Base-by-base conservation (phyloP, 1,140 invertebrate genomes). In the Thaumatotibia leucotreta region DNA sequence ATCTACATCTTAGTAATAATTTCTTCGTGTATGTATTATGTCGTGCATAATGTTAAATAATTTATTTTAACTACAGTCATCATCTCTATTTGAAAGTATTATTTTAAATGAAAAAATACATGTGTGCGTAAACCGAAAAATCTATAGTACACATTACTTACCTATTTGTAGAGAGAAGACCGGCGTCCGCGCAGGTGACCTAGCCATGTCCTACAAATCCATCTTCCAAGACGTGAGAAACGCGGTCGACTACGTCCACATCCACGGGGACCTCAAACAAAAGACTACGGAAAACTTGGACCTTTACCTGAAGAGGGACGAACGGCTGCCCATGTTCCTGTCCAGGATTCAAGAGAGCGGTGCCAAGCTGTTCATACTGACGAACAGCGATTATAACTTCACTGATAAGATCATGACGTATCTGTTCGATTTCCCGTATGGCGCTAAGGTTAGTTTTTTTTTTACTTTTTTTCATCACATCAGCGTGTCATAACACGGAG, bases 191-290 rank as follows among this genome's bases (percentile, higher is more conserved):
- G 95, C 94, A 79, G 97, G 97, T 1, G 97, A 99, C 79, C 92
- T 99, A 22, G 96, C 96, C 33, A 99, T 99, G 97, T 98, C 97
- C n/a, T 99, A 97, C 92, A 98, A 96, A 88, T 99, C 98, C 54
- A 98, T 99, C 81, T 99, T 99, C 91, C 97, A 99, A 93, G 98
- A 99, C 89, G 97, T 99, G 9, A 93, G 98, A 79, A 95, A 93
- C 76, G 97, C 98, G 3, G 97, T 99, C n/a, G 97, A 99, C 86
- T 98, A 90, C 61, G 87, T 93, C 17, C 98, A 99, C 90, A 93
- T 96, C 64, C 93, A 98, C 92, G 97, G 97, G 5, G 95, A 97
- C 82, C 90, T 99, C 52, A 99, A 99, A 90, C 91, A 94, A 61
- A 95, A 95, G 75, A 99, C 98, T 2, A 95, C 97, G 11, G 94